Evolutionary conservation across 2,797 vertebrate species (phyloP).

Genomic region (Coregonus suidteri): DNA sequence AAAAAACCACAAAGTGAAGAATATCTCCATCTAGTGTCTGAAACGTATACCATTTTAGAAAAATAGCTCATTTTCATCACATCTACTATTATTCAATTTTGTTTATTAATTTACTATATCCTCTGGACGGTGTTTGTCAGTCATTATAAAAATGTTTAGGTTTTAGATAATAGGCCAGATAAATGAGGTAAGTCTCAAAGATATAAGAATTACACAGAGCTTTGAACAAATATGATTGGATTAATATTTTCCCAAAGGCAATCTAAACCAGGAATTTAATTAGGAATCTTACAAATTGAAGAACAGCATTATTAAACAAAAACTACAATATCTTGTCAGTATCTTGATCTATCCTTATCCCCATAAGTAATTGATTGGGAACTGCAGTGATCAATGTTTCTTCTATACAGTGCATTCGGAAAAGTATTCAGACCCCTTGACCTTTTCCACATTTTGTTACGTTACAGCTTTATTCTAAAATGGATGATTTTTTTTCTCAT

Average conservation of each 20-base stretch:
- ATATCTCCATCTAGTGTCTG: slow-evolving; percentile 70
- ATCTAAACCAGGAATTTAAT: not conserved
- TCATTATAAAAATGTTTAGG: too few species aligned
- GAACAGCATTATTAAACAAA: not conserved
- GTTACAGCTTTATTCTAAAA: too few species aligned
- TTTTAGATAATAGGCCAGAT: too few species aligned
- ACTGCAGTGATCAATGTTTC: slow-evolving; percentile 15
- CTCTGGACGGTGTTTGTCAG: too few species aligned
- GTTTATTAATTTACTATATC: too few species aligned
- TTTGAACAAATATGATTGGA: not conserved
- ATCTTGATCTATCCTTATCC: slow-evolving; percentile 3
- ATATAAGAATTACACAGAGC: too few species aligned
- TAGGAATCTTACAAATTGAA: not conserved
- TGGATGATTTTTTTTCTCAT: too few species aligned
- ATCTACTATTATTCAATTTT: too few species aligned
- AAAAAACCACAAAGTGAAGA: slow-evolving; percentile 20
- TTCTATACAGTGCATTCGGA: not conserved
- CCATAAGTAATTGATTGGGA: slow-evolving; percentile 28
- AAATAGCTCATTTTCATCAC: too few species aligned
- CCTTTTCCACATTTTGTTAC: too few species aligned
- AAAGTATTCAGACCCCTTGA: too few species aligned
- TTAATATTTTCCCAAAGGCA: not conserved
- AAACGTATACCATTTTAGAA: not conserved
- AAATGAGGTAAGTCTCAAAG: too few species aligned
- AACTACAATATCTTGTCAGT: slow-evolving; percentile 10